Evolutionary conservation across 2,113 vertebrate genomes (phyloP).

Genomic region (Brevimyrus niger): DNA sequence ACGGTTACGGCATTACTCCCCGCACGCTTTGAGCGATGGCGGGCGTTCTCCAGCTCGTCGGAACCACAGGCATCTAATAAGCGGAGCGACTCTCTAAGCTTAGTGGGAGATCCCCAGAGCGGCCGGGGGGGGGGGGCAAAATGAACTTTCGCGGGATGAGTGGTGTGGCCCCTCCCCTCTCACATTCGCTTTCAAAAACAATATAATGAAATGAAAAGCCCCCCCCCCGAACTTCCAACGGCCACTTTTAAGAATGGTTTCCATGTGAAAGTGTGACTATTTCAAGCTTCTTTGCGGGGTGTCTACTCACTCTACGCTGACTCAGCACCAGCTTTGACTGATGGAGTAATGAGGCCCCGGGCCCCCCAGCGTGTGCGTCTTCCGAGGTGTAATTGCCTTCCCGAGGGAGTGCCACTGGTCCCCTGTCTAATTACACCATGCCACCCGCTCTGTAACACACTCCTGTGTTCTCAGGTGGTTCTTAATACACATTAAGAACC

Average conservation of each 20-base stretch:
- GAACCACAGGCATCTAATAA: neutral
- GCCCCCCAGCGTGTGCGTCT: constrained; percentile 23
- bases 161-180: neutral
- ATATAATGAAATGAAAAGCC: neutral
- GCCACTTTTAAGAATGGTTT: neutral
- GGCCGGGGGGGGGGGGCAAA: neutral
- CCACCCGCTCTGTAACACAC: constrained; percentile 35
- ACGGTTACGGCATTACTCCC: neutral
- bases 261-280: neutral
- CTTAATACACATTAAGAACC: neutral
- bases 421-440: constrained; percentile 40
- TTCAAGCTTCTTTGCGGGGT: neutral
- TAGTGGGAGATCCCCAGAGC: neutral
- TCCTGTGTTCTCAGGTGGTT: constrained; percentile 37
- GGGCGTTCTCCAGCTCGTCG: neutral
- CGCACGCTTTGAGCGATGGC: neutral
- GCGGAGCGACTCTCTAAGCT: neutral
- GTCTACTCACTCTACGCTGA: neutral
- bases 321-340: neutral
- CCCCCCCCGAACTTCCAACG: neutral
- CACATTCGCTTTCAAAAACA: neutral
- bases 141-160: neutral
- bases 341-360: neutral
- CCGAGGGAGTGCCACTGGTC: constrained; percentile 34
- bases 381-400: constrained; percentile 35